A percentile compares a stretch with the other conserved stretches of the same genome.
Conservation (phyloP, 1,140 invertebrate species). For the Chelonus insularis region DNA sequence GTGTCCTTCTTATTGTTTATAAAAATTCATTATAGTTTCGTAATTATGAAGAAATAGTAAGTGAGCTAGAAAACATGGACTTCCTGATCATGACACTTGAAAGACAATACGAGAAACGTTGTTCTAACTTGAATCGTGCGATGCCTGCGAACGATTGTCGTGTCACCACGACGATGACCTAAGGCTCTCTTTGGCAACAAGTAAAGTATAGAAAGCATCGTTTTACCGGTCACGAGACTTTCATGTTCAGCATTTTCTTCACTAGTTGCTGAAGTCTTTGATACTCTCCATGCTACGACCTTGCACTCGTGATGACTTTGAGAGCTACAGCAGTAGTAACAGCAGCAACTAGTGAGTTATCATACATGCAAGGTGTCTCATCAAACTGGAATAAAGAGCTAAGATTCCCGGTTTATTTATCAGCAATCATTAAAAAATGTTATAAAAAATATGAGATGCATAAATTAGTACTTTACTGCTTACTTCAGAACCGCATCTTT, state of each 20-base stretch:
- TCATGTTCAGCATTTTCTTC: slow-evolving; percentile 7
- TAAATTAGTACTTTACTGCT: neutral
- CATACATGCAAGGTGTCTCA: slow-evolving; percentile 16
- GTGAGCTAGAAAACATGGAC: slow-evolving; percentile 1
- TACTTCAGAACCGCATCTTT: neutral
- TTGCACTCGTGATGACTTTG: slow-evolving; percentile 15
- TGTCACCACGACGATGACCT: slow-evolving; percentile 36
- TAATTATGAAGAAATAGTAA: slow-evolving; percentile 23
- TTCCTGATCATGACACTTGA: slow-evolving; percentile 22
- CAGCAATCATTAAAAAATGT: neutral
- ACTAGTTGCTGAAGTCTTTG: neutral
- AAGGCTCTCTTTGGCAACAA: neutral
- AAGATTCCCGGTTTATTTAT: too few relatives aligned
- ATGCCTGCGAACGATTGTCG: slow-evolving; percentile 34
- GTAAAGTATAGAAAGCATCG: slow-evolving; percentile 1
- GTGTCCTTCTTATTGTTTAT: neutral
- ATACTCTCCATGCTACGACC: slow-evolving; percentile 1
- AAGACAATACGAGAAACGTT: slow-evolving; percentile 17
- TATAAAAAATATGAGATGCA: neutral
- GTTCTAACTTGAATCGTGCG: slow-evolving; percentile 27
- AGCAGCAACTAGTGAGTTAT: slow-evolving; percentile 18
- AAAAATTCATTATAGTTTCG: neutral
- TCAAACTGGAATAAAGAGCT: neutral
- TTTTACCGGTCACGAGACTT: slow-evolving; percentile 11
- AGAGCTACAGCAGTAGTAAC: neutral